These are phyloP conservation scores for Neotoxoptera formosana DNA, from an alignment of 1,140 invertebrate genomes.

Conservation along the genomic window DNA sequence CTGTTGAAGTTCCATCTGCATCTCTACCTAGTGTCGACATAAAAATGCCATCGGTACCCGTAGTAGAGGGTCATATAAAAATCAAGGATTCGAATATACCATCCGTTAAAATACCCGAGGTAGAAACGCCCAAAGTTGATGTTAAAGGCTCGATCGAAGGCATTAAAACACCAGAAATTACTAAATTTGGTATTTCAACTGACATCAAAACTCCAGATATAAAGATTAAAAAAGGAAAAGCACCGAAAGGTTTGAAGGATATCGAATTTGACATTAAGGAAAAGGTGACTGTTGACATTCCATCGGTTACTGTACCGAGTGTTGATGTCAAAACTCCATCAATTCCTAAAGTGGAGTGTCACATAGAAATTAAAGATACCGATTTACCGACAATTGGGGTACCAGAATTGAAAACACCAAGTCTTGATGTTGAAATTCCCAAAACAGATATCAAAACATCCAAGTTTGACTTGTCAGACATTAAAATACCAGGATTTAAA, in stretches of 20 bases:
- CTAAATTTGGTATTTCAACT: background rate
- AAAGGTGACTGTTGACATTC: background rate
- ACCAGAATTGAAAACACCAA: no score
- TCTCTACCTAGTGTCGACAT: no score
- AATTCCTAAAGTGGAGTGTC: background rate
- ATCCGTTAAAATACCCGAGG: no score
- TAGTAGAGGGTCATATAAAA: no score
- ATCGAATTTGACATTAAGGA: background rate
- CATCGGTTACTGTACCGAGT: background rate
- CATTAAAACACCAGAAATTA: background rate
- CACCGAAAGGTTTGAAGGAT: background rate
- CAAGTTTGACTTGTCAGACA: background rate
- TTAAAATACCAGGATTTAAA: background rate
- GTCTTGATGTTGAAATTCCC: no score
- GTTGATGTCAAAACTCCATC: no score
- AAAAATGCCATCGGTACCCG: no score
- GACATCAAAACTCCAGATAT: background rate
- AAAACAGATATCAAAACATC: background rate
- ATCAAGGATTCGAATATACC: no score
- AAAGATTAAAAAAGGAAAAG: background rate
- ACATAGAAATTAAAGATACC: background rate
- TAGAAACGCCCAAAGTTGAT: background rate
- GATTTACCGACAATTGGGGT: background rate
- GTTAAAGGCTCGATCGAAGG: background rate
- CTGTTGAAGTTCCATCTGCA: no score